A percentile compares a stretch with the other conserved stretches of the same genome.
Evolutionary conservation across 2,888 invertebrate genomes (phyloP).

Genomic region (Dicyrtoma fusca): DNA sequence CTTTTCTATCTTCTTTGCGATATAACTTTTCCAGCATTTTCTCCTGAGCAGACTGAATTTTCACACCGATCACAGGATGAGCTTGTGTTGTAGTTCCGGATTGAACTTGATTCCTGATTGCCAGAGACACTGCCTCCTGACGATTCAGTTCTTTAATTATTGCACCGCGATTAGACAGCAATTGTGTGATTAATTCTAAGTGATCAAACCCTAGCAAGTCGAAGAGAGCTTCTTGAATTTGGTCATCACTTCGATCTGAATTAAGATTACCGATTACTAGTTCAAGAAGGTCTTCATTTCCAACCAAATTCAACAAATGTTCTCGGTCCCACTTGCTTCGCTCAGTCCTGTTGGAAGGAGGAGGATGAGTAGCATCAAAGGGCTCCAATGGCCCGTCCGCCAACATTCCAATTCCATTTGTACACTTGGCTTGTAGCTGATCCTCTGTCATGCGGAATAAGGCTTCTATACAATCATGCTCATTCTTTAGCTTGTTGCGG

Average conservation of each 20-base stretch:
- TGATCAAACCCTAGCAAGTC: constrained; percentile 86
- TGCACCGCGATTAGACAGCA: constrained; percentile 67
- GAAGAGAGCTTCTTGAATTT: constrained; percentile 76
- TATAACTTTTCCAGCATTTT: constrained; percentile 74
- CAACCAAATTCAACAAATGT: constrained; percentile 48
- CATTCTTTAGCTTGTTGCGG: neutral
- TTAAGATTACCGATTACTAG: constrained; percentile 68
- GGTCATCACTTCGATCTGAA: constrained; percentile 66
- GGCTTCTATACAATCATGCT: constrained; percentile 16
- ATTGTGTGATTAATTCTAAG: constrained; percentile 72
- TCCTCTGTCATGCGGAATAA: constrained; percentile 20
- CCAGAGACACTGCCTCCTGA: constrained; percentile 56
- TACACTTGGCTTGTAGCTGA: constrained; percentile 1
- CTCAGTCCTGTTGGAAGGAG: neutral
- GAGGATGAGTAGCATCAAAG: neutral
- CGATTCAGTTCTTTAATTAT: constrained; percentile 59
- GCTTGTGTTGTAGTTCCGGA: constrained; percentile 40
- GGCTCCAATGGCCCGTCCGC: neutral
- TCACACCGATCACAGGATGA: constrained; percentile 63
- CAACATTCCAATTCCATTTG: neutral
- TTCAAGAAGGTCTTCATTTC: constrained; percentile 65
- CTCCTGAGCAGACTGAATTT: constrained; percentile 81
- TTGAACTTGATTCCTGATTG: constrained; percentile 47
- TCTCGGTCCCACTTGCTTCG: constrained; percentile 46
- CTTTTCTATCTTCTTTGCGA: constrained; percentile 82